Percentiles rank a stretch among this genome's conserved stretches.
These are phyloP conservation scores for Catostylus mosaicus DNA, from an alignment of 30 jellyfish, hydroid and myxozoan species.

Conservation along the genomic window DNA sequence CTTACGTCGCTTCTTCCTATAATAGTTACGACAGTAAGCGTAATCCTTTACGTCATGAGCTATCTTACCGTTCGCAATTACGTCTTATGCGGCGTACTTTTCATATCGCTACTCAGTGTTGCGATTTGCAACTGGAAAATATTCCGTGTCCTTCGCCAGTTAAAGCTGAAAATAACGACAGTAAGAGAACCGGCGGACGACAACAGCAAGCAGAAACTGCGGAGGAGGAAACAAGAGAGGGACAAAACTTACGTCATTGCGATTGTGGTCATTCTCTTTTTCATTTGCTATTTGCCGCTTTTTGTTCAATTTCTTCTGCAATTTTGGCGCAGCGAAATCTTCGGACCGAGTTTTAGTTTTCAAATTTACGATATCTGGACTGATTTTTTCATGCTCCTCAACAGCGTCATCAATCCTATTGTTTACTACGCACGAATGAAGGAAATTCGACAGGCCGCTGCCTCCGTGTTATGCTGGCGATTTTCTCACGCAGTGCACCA, in stretches of 20 bases:
- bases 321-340: neutral
- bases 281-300: conserved; percentile 10
- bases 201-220: neutral
- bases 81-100: neutral
- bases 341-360: neutral
- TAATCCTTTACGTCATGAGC: neutral
- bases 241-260: conserved; percentile 14
- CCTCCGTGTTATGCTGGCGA: neutral
- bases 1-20: neutral
- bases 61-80: neutral
- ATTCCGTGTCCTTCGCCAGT: neutral
- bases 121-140: conserved; percentile 12
- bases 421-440: conserved; percentile 19
- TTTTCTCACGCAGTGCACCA: neutral
- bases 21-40: neutral
- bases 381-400: conserved; percentile 22
- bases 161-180: neutral
- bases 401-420: conserved; percentile 31
- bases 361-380: conserved; percentile 5
- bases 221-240: neutral
- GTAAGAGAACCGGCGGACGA: neutral
- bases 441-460: conserved; percentile 20
- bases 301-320: neutral
- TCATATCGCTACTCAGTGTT: neutral
- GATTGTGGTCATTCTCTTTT: neutral